Conservation (phyloP, 2,797 vertebrate genomes). For the Microhierax caerulescens region DNA sequence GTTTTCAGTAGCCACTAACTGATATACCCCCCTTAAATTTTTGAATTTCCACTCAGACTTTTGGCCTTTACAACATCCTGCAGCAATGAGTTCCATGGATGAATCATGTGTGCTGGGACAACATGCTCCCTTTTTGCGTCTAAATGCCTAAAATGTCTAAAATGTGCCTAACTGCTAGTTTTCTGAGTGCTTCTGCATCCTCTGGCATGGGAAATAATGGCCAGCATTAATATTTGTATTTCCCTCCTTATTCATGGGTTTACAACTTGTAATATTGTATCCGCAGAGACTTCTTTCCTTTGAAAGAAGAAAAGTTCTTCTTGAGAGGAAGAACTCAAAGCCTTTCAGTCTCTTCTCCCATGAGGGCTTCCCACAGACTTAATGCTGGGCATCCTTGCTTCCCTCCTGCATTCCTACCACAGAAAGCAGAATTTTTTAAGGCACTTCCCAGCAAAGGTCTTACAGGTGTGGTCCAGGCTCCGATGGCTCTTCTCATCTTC, state of each 20-base stretch:
- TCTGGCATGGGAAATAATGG: not conserved
- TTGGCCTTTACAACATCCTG: not conserved
- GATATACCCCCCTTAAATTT: not conserved
- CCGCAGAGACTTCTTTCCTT: not conserved
- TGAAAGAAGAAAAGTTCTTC: no score
- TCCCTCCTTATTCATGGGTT: not conserved
- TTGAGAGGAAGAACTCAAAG: not conserved
- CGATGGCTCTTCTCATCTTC: not conserved
- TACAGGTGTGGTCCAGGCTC: not conserved
- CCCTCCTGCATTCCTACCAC: not conserved
- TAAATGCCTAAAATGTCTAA: not conserved
- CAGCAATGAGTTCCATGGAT: not conserved
- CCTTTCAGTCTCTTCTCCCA: not conserved
- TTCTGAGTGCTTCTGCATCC: not conserved
- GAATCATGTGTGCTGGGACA: not conserved
- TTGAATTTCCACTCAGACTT: not conserved
- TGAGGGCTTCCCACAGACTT: not conserved
- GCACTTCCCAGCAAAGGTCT: not conserved
- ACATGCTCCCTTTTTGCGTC: not conserved
- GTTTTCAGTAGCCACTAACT: not conserved
- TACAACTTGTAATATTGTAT: not conserved
- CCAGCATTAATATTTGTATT: not conserved
- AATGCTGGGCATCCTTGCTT: not conserved
- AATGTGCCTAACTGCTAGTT: not conserved
- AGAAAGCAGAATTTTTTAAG: not conserved